Base-by-base conservation (phyloP, 1,140 invertebrate species). In the Eriocheir sinensis region DNA sequence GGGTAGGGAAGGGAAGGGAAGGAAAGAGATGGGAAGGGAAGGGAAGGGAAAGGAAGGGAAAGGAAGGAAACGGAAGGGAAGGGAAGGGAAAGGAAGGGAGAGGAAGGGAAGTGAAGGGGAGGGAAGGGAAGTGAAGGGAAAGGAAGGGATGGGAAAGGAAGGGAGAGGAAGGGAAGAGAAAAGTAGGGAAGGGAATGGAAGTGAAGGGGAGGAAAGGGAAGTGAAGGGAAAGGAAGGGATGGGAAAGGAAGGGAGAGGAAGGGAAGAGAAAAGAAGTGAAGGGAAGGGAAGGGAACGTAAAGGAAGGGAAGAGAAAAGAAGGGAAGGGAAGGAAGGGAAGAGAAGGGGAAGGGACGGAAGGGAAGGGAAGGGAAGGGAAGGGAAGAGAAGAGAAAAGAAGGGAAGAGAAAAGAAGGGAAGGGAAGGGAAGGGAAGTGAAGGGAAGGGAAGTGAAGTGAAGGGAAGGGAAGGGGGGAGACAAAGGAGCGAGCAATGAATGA, bases 401-500 rank as follows among this genome's bases (percentile, higher is more conserved):
- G 83, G 3, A 2, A 85, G 83, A 12, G 83, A 85, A 34, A 32
- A 36, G 34, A 36, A 48, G 27, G 44, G 88, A 32, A 40, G 30
- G 41, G 6, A 32, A 36, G 89, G 15, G 41, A 60, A 30, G 41
- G 53, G 32, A 12, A 89, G 40, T n/a, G 36, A 89, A 21, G 27
- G 17, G 27, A 32, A 15, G 81, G 34, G 81, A 15, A 27, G 34
- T 17, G 30, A 0, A 3, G 30, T 12, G 2, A 21, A n/a, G 90
- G 41, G 34, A 30, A 4, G 40, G 91, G n/a, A 36, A 15, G n/a
- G 44, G 3, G 9, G 27, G 89, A 1, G 48, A 30, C n/a, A 30
- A 27, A 30, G 44, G 40, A 44, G 40, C 38, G 91, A 81, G 83
- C 72, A 79, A 44, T 92, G 48, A 92, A 85, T 92, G 53, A 48